phyloP scores from a whole-genome alignment of 2,113 vertebrate genomes.

The Etheostoma cragini region DNA sequence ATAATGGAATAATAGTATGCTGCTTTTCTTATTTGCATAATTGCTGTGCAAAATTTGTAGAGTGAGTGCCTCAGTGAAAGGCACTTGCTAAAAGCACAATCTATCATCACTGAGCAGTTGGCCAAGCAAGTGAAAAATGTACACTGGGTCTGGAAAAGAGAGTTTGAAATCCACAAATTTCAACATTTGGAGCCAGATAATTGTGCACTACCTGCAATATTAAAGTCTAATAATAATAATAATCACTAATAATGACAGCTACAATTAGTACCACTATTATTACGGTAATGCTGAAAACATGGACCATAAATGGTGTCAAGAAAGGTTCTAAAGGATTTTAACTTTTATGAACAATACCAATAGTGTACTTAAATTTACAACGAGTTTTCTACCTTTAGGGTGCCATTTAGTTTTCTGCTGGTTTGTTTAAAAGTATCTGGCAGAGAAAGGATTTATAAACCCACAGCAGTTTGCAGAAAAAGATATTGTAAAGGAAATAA shows the following conservation, averaged over 20 bases:
- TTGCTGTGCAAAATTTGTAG: conserved; percentile 23
- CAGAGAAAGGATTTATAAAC: neutral
- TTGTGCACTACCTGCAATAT: neutral
- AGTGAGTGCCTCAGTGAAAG: conserved; percentile 10
- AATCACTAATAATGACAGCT: neutral
- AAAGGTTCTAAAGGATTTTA: neutral
- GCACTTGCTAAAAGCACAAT: conserved; percentile 1
- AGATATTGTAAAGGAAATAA: neutral
- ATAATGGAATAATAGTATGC: neutral
- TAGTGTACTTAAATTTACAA: neutral
- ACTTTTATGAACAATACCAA: neutral
- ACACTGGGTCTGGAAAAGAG: neutral
- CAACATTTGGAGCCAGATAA: neutral
- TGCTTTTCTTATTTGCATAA: conserved; percentile 44
- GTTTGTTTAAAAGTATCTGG: neutral
- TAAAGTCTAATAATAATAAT: too few species aligned
- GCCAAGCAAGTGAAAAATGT: neutral
- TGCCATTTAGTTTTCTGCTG: neutral
- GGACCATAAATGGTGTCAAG: neutral
- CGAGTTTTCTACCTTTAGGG: neutral
- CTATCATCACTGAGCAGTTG: neutral
- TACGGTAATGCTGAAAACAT: neutral
- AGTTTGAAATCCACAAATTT: conserved; percentile 5
- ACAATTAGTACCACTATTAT: too few species aligned
- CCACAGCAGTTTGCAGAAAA: neutral